Base-by-base conservation (phyloP, 2,888 invertebrate genomes). In the Chaitophorus viminalis region DNA sequence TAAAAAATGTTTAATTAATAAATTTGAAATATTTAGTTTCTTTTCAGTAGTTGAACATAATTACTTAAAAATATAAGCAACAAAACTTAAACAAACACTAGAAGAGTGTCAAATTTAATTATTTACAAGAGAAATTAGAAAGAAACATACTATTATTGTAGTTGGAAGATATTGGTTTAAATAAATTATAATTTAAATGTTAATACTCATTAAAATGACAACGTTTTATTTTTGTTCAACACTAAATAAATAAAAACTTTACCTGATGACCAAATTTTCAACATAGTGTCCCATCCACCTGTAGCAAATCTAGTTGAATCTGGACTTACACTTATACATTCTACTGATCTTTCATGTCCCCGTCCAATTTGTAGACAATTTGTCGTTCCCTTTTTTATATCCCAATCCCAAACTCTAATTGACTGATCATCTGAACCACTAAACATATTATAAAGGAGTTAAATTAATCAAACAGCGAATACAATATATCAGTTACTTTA, bases 371-470 rank as follows among this genome's bases (percentile, higher is more conserved):
- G 89, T 95, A 94, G 52, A 95, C 93, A 91, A 96, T 96, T 90
- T 95, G 95, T 17, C 96, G 95, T 0, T 95, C 94, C 91, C 96
- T 95, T 11, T 93, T 92, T 91, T 39, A 95, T 93, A 91, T 95
- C 94, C 96, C 96, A 98, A 90, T 95, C 94, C 98, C 98, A 98
- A 82, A 98, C 92, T 93, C 96, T 95, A 0, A 95, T 95, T 3
- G 96, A 96, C 91, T 98, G 96, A 92, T 99, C 99, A 92, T 97
- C 97, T 17, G 98, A 98, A 14, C 95, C 96, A 92, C 95, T 96
- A 90, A 86, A 89, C 89, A 81, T 75, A 83, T 29, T 46, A 68
- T 33, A 79, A 88, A 79, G 11, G 11, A 14, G 2, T 46, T 11
- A 46, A 46, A 46, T 36, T 36, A 36, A 5, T 36, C 36, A 36